A percentile compares a stretch with the other conserved stretches of the same genome.
Evolutionary conservation across 2,113 vertebrate species (phyloP).

Genomic region (Conger conger): DNA sequence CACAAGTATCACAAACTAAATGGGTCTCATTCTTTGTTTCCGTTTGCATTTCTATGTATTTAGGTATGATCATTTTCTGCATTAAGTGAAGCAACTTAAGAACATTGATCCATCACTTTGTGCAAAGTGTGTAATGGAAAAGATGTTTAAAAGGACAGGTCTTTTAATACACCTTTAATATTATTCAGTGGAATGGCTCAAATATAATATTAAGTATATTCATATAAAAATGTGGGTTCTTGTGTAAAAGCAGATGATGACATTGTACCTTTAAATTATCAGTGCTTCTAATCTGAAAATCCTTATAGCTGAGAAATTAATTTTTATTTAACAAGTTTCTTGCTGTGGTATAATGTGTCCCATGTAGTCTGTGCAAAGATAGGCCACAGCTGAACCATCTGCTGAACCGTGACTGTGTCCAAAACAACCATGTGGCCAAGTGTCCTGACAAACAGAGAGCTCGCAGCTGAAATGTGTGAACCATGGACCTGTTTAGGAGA

Average conservation of each 20-base stretch:
- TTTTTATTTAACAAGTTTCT: background rate
- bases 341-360: background rate
- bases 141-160: too few species aligned
- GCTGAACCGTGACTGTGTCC: constrained; percentile 57
- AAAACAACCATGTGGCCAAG: constrained; percentile 61
- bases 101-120: too few species aligned
- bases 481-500: constrained; percentile 55
- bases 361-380: background rate
- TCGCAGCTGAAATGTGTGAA: constrained; percentile 64
- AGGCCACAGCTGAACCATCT: constrained; percentile 56
- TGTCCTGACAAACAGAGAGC: constrained; percentile 54
- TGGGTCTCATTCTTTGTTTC: too few species aligned
- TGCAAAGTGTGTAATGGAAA: too few species aligned
- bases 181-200: too few species aligned
- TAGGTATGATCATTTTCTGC: too few species aligned
- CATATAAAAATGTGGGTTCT: too few species aligned
- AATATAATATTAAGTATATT: too few species aligned
- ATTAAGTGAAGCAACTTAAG: too few species aligned
- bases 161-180: too few species aligned
- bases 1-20: too few species aligned
- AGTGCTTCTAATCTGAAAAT: background rate
- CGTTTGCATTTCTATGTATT: too few species aligned
- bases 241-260: background rate
- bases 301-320: background rate
- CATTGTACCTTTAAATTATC: background rate